Percentiles rank a stretch among this genome's conserved stretches.
Evolutionary conservation across 2,888 invertebrate genomes (phyloP).

Genomic region (Sarcophaga variegata): DNA sequence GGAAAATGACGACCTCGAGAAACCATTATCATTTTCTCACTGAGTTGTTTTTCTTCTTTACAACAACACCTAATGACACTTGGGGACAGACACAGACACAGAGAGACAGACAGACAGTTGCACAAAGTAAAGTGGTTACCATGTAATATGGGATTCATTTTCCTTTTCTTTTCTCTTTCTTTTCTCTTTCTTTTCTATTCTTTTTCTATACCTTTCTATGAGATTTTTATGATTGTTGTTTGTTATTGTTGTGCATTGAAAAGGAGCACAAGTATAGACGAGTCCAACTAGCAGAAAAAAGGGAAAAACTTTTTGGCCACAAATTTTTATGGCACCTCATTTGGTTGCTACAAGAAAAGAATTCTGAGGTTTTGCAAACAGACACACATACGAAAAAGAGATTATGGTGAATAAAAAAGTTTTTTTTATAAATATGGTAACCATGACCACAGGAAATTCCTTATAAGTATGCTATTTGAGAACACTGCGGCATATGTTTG

Average conservation of each 20-base stretch:
- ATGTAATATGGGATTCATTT: conserved; percentile 14
- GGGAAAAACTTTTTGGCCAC: conserved; percentile 53
- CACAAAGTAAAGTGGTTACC: conserved; percentile 47
- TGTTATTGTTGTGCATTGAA: conserved; percentile 11
- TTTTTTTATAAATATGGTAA: no score
- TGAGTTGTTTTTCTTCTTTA: not conserved
- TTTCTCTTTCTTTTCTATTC: no score
- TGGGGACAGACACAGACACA: not conserved
- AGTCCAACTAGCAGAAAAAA: not conserved
- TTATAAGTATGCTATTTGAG: no score
- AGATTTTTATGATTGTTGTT: conserved; percentile 61
- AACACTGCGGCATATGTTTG: no score
- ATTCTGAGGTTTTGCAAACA: not conserved
- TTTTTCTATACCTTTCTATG: not conserved
- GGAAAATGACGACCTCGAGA: conserved; percentile 40
- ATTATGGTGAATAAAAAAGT: not conserved
- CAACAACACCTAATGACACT: conserved; percentile 48
- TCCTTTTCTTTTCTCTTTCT: conserved; percentile 29
- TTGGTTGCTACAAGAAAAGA: conserved; percentile 38
- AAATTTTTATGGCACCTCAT: conserved; percentile 64
- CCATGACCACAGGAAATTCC: no score
- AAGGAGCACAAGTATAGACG: not conserved
- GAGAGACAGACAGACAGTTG: not conserved
- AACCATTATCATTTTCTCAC: conserved; percentile 5
- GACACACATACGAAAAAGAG: not conserved